Base-by-base conservation (phyloP, 2,888 invertebrate genomes). In the Julus scandinavius region DNA sequence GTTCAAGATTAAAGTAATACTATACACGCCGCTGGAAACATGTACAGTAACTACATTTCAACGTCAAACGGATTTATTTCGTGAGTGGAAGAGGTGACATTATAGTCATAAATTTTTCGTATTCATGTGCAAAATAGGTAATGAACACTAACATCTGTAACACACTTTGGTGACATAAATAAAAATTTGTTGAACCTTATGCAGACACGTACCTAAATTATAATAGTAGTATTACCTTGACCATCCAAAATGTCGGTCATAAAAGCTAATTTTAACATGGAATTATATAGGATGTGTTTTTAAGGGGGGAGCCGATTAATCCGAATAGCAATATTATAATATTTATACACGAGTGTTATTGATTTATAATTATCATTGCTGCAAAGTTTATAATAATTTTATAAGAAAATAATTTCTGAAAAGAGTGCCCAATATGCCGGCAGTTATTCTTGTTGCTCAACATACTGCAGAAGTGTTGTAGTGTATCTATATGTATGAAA, bases 81-180 rank as follows among this genome's bases (percentile, higher is more conserved):
- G 6, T 11, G 80, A 38, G 13, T 38, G 38, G 80, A 80, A 80
- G 29, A 38, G 80, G 29, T 80, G 80, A 80, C 38, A 38, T 80
- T 38, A 45, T 45, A 38, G 38, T 13, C 80, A 38, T 80, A 80
- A 38, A 80, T 80, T 80, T 7, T 11, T 13, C 6, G 7, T 80
- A 80, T 29, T 9, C 13, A 11, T 29, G 20, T 38, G 38, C 38
- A 80, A 29, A 20, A 80, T 29, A 20, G 20, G 80, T 80, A 80
- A 38, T 80, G 80, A 80, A 80, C 3, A 80, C 38, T 11, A 54
- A 54, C 54, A 72, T 80, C 9, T 80, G 38, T 80, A 80, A 80
- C 80, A 80, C 80, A 80, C 80, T 80, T 80, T 29, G 80, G 38
- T 80, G 80, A 80, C 80, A 80, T 38, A 80, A 80, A 80, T 80